These are phyloP conservation scores for Trididemnum nubilum DNA, from an alignment of 23 tunicate species.

Conservation along the genomic window DNA sequence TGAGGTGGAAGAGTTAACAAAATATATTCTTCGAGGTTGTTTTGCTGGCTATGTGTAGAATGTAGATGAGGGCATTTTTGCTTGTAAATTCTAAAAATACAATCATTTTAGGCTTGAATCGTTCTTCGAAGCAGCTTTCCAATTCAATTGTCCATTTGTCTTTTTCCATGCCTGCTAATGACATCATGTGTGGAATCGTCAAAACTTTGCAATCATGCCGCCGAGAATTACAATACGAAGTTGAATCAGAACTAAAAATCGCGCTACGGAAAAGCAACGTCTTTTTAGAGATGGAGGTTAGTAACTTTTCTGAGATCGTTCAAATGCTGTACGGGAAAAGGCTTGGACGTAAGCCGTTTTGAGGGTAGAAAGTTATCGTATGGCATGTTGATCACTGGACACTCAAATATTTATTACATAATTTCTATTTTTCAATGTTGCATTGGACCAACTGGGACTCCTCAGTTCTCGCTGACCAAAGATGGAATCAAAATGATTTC, in stretches of 20 bases:
- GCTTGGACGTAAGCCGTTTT: not conserved
- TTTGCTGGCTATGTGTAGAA: too few relatives aligned
- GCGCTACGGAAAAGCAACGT: slow-evolving; percentile 81
- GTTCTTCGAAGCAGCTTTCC: slow-evolving; percentile 12
- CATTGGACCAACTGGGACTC: too few relatives aligned
- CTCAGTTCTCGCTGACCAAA: too few relatives aligned
- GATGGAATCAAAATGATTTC: too few relatives aligned
- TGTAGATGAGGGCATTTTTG: too few relatives aligned
- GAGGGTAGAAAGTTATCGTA: too few relatives aligned
- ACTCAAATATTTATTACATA: too few relatives aligned
- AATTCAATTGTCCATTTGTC: slow-evolving; percentile 61
- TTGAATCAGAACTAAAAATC: slow-evolving; percentile 74
- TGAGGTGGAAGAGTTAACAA: too few relatives aligned
- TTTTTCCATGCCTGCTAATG: slow-evolving; percentile 73
- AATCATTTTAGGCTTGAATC: slow-evolving; percentile 1
- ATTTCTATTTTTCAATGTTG: too few relatives aligned
- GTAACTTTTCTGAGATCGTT: not conserved
- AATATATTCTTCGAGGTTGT: too few relatives aligned
- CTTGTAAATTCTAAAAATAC: too few relatives aligned
- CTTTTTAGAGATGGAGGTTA: slow-evolving; percentile 76
- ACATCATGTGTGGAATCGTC: slow-evolving; percentile 61
- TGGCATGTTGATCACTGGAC: too few relatives aligned
- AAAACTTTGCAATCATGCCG: slow-evolving; percentile 52
- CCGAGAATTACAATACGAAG: slow-evolving; percentile 44
- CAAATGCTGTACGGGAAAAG: not conserved